A percentile compares a stretch with the other conserved stretches of the same genome.
Evolutionary conservation across 2,888 invertebrate species (phyloP).

Genomic region (Gastrophysa polygoni): DNA sequence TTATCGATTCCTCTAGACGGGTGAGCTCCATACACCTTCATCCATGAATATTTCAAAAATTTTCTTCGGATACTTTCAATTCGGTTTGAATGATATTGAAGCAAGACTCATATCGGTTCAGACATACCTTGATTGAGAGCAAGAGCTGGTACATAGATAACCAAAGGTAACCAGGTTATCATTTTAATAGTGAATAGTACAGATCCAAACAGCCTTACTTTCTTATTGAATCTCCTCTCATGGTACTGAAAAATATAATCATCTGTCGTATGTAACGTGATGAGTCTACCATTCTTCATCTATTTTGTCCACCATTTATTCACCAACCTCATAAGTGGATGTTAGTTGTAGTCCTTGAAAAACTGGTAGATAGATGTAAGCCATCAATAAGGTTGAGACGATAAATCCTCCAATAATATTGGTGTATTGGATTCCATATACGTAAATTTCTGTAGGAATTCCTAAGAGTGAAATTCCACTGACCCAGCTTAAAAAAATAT

Average conservation of each 20-base stretch:
- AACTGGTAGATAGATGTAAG: conserved; percentile 71
- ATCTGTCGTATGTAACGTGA: no score
- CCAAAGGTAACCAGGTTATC: conserved; percentile 80
- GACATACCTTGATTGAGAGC: conserved; percentile 79
- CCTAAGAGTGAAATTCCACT: conserved; percentile 77
- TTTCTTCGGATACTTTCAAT: no score
- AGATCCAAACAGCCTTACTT: conserved; percentile 72
- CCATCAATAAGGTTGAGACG: conserved; percentile 71
- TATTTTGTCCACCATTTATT: background rate
- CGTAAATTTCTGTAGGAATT: conserved; percentile 77
- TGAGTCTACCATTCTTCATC: no score
- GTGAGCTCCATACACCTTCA: no score
- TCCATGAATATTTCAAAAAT: no score
- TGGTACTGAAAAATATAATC: conserved; percentile 65
- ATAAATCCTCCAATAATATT: conserved; percentile 68
- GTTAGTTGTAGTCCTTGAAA: conserved; percentile 76
- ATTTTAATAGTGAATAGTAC: conserved; percentile 74
- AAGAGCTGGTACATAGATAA: conserved; percentile 86
- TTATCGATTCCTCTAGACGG: no score
- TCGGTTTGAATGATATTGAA: no score
- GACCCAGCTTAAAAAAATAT: conserved; percentile 66
- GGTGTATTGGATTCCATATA: conserved; percentile 76
- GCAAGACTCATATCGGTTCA: no score
- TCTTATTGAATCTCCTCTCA: conserved; percentile 69
- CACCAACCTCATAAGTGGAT: conserved; percentile 73